Conservation (phyloP, 2,888 invertebrate species). For the Agrotis puta region DNA sequence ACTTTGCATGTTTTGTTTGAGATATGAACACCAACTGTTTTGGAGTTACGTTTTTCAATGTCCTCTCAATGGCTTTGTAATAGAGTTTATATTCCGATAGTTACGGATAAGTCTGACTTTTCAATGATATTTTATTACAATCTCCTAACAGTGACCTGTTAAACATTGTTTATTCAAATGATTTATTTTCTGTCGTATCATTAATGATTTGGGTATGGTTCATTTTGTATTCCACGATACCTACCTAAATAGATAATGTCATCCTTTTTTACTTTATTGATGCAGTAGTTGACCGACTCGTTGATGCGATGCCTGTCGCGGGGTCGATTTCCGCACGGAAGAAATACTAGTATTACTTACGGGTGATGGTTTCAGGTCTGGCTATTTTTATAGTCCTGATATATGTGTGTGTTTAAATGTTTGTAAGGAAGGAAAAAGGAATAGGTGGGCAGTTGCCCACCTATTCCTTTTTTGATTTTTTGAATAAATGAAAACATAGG, state of each 20-base stretch:
- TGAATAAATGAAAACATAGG: too few relatives aligned
- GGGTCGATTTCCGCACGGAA: too few relatives aligned
- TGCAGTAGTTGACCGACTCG: too few relatives aligned
- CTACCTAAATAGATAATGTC: constrained; percentile 22
- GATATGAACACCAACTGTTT: constrained; percentile 70
- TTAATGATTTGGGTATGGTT: constrained; percentile 44
- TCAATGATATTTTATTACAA: constrained; percentile 63
- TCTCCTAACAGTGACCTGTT: constrained; percentile 63
- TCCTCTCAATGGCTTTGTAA: constrained; percentile 19
- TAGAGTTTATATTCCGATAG: constrained; percentile 57
- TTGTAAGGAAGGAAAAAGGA: too few relatives aligned
- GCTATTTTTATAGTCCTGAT: too few relatives aligned
- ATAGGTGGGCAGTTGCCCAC: too few relatives aligned
- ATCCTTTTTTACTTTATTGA: constrained; percentile 18
- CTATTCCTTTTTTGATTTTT: too few relatives aligned
- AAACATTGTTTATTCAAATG: constrained; percentile 58
- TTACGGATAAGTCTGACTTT: constrained; percentile 25
- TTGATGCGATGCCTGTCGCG: too few relatives aligned
- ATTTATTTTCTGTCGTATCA: constrained; percentile 56
- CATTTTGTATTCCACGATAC: constrained; percentile 23
- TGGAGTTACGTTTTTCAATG: constrained; percentile 40
- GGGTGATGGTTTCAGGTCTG: too few relatives aligned
- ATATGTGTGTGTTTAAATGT: too few relatives aligned
- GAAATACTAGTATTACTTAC: too few relatives aligned
- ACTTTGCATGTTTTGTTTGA: constrained; percentile 78